These are phyloP conservation scores for Melinaea marsaeus DNA, from an alignment of 2,888 invertebrate species.

Conservation along the genomic window DNA sequence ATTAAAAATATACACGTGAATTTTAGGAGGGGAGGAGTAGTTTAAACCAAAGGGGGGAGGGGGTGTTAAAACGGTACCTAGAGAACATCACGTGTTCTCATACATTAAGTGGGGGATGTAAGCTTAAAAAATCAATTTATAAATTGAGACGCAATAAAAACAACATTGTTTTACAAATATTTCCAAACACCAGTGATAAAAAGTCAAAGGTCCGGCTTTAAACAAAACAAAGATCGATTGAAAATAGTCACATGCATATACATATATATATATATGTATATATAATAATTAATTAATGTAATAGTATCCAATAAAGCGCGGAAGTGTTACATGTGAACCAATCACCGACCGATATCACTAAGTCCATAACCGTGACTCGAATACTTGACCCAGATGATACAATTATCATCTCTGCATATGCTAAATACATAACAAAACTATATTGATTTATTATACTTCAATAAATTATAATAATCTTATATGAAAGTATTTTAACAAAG, in stretches of 20 bases:
- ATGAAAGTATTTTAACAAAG: not conserved
- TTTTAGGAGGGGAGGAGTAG: too few relatives aligned
- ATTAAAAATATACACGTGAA: too few relatives aligned
- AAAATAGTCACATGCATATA: not conserved
- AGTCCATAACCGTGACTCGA: slow-evolving; percentile 34
- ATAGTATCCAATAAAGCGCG: not conserved
- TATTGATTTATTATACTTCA: too few relatives aligned
- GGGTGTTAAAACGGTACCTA: too few relatives aligned
- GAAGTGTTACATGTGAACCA: slow-evolving; percentile 18
- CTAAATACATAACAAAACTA: not conserved
- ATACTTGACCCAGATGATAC: slow-evolving; percentile 34
- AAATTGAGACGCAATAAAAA: slow-evolving; percentile 27
- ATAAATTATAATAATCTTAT: too few relatives aligned
- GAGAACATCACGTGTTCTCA: too few relatives aligned
- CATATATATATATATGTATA: not conserved
- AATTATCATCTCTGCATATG: slow-evolving; percentile 23
- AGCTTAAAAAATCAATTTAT: not conserved
- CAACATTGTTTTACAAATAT: slow-evolving; percentile 20
- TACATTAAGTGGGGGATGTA: not conserved
- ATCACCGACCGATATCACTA: not conserved
- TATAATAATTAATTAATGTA: too few relatives aligned
- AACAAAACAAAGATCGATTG: slow-evolving; percentile 12
- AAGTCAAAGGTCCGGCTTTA: slow-evolving; percentile 19
- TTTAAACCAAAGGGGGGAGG: too few relatives aligned
- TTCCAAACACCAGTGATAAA: slow-evolving; percentile 17